Conservation (phyloP, 2,797 vertebrate species). For the Myotis findleyi region DNA sequence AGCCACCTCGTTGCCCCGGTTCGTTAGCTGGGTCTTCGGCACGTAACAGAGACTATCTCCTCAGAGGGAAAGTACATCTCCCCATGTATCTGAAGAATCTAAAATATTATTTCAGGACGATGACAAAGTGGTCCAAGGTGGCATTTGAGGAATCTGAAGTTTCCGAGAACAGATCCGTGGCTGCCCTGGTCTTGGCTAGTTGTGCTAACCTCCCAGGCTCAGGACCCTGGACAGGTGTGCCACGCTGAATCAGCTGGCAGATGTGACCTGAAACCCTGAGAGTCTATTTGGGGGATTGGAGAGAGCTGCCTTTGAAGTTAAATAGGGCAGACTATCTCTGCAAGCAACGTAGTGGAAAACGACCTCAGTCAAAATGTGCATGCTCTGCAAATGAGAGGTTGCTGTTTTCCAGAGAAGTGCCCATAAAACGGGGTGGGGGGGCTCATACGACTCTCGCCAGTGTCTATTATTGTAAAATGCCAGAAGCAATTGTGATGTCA, state of each 20-base stretch:
- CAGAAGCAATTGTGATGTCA: conserved; percentile 81
- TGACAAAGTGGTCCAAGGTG: not conserved
- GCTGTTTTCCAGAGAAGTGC: conserved; percentile 65
- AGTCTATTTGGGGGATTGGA: not conserved
- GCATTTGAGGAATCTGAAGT: not conserved
- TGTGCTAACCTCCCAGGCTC: not conserved
- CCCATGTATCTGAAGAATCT: not conserved
- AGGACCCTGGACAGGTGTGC: not conserved
- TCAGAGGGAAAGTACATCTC: conserved; percentile 35
- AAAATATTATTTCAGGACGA: not conserved
- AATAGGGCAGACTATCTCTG: conserved; percentile 67
- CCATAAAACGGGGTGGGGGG: not conserved
- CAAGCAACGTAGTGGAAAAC: conserved; percentile 50
- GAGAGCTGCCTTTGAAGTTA: conserved; percentile 50
- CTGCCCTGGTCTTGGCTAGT: not conserved
- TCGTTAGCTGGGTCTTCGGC: not conserved
- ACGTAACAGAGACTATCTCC: conserved; percentile 48
- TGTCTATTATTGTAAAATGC: conserved; percentile 78
- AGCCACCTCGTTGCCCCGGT: not conserved
- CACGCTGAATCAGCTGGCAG: not conserved
- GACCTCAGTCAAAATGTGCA: conserved; percentile 54
- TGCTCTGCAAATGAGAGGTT: conserved; percentile 61
- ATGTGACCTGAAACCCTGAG: not conserved
- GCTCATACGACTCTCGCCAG: conserved; percentile 25
- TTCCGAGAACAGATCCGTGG: conserved; percentile 22